phyloP scores from a whole-genome alignment of 2,888 invertebrate species.

The Chesias legatella region DNA sequence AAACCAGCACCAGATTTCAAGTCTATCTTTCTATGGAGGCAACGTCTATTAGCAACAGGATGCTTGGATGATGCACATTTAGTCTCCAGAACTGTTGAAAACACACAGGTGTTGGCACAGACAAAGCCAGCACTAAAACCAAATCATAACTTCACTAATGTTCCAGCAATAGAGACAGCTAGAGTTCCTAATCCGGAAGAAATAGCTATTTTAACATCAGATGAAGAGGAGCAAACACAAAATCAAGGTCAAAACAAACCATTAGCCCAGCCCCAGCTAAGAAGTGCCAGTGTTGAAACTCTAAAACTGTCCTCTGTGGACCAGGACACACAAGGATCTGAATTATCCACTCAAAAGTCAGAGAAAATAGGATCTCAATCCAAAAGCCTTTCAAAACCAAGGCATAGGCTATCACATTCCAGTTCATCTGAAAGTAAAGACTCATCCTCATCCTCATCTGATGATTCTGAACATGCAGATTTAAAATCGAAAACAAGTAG shows the following conservation, averaged over 20 bases:
- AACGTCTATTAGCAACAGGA: conserved; percentile 59
- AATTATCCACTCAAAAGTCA: conserved; percentile 34
- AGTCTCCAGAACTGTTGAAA: conserved; percentile 26
- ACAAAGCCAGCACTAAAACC: not conserved
- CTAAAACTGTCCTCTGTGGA: conserved; percentile 46
- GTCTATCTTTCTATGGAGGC: conserved; percentile 72
- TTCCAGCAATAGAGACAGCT: conserved; percentile 21
- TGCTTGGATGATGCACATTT: conserved; percentile 65
- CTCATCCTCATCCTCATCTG: conserved; percentile 59
- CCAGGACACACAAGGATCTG: conserved; percentile 33
- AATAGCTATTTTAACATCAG: conserved; percentile 46
- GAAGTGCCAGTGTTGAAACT: conserved; percentile 64
- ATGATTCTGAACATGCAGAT: conserved; percentile 48
- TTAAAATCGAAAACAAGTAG: conserved; percentile 33
- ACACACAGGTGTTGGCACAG: conserved; percentile 3
- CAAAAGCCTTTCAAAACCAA: conserved; percentile 49
- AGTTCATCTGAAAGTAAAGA: conserved; percentile 59
- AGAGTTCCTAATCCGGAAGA: conserved; percentile 66
- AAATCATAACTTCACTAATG: conserved; percentile 9
- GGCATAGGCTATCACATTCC: conserved; percentile 29
- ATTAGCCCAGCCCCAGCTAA: conserved; percentile 25
- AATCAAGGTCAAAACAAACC: conserved; percentile 28
- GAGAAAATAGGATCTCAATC: conserved; percentile 44
- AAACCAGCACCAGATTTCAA: conserved; percentile 75
- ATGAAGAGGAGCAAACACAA: conserved; percentile 48